Percentiles rank a stretch among this genome's conserved stretches.
These are phyloP conservation scores for Drosophila equinoxialis DNA, from an alignment of 1,140 invertebrate genomes.

Conservation along the genomic window DNA sequence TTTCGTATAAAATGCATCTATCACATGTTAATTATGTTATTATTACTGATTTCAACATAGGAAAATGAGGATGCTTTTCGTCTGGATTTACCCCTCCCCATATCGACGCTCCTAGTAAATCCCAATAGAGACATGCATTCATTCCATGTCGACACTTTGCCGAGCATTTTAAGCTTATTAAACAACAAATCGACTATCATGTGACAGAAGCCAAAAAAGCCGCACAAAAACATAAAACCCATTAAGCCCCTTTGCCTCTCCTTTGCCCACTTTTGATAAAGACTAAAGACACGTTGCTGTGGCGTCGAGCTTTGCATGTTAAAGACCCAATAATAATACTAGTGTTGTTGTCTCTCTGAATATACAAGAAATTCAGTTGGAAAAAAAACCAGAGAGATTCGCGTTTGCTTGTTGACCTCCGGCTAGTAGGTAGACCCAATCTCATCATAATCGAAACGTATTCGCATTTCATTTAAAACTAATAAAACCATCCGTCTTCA, in stretches of 20 bases:
- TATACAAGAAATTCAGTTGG: slow-evolving; percentile 19
- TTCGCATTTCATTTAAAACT: slow-evolving; percentile 45
- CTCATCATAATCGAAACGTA: slow-evolving; percentile 30
- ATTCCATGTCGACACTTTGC: slow-evolving; percentile 55
- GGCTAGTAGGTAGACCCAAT: background rate
- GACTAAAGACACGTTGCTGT: slow-evolving; percentile 22
- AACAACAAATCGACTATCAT: slow-evolving; percentile 68
- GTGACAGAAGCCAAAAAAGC: slow-evolving; percentile 54
- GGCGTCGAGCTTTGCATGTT: slow-evolving; percentile 46
- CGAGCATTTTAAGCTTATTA: slow-evolving; percentile 60
- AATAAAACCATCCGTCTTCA: slow-evolving; percentile 29
- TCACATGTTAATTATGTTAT: too few relatives aligned
- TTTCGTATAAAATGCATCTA: too few relatives aligned
- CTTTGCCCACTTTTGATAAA: slow-evolving; percentile 12
- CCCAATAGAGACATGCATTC: slow-evolving; percentile 23
- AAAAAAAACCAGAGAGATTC: slow-evolving; percentile 22
- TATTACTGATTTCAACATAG: background rate
- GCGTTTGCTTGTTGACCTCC: slow-evolving; percentile 39
- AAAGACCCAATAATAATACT: slow-evolving; percentile 39
- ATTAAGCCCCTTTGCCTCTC: slow-evolving; percentile 40
- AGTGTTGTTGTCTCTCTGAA: slow-evolving; percentile 24
- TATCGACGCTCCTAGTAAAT: background rate
- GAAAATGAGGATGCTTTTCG: background rate
- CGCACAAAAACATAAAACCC: slow-evolving; percentile 52
- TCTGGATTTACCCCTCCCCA: background rate